Base-by-base conservation (phyloP, 2,888 invertebrate species). In the Periphyllus acericola region DNA sequence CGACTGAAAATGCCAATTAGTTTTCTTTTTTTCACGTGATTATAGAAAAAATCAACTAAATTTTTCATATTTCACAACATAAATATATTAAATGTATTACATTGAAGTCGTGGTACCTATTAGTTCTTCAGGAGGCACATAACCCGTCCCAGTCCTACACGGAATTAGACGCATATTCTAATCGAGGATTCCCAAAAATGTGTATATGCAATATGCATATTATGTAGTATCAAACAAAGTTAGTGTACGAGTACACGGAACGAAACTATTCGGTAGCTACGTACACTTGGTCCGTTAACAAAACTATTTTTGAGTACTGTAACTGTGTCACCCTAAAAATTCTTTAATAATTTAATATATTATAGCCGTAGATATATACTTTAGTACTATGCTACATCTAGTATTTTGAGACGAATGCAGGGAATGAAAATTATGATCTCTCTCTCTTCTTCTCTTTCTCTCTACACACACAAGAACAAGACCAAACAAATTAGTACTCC, bases 1-100 rank as follows among this genome's bases (percentile, higher is more conserved):
- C 19, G 19, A n/a, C 52, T 21, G 60, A 79, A 60, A 60, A 80
- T n/a, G 60, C 17, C 34, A 80, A 80, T 80, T 80, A 36, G n/a
- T 80, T 66, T 36, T 3, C 3, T 29, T 80, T 19, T 60, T 79
- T 36, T 55, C 25, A 32, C 4, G 32, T 32, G 29, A 14, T n/a
- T n/a, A 78, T 21, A 6, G 32, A 52, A 78, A 78, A 52, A 78
- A 55, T 0, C 11, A 66, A 80, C 60, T 21, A 36, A n/a, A 80
- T 36, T n/a, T 36, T 19, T 80, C 60, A 14, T 36, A 36, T 80
- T 60, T 36, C 60, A 36, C 25, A 21, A 46, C 21, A 60, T 5
- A 21, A 60, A 60, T 25, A 25, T 60, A 60, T 60, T 21, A 25
- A 60, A 2, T 5, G 25, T 60, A 11, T 19, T 4, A 4, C 19